These are phyloP conservation scores for Origma solitaria DNA, from an alignment of 2,113 vertebrate species.

Conservation along the genomic window DNA sequence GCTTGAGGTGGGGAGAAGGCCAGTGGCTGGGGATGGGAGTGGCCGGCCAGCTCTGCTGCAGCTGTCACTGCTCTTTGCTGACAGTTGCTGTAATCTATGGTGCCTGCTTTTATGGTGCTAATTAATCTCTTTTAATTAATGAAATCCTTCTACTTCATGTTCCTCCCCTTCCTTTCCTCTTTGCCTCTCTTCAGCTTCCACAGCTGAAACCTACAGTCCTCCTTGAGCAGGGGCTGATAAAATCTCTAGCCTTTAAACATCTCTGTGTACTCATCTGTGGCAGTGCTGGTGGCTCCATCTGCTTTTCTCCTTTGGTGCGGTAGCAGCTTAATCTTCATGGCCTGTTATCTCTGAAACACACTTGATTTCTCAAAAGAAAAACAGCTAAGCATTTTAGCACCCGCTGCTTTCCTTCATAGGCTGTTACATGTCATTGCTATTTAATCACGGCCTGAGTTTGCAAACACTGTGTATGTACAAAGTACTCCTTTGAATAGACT, in stretches of 20 bases:
- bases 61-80: slow-evolving; percentile 77
- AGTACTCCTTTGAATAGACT: neutral
- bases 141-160: slow-evolving; percentile 80
- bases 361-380: slow-evolving; percentile 55
- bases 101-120: slow-evolving; percentile 90
- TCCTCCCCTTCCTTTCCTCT: slow-evolving; percentile 68
- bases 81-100: slow-evolving; percentile 81
- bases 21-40: neutral
- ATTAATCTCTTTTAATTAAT: slow-evolving; percentile 93
- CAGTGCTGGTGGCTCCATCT: slow-evolving; percentile 37
- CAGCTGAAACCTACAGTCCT: neutral
- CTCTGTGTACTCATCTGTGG: slow-evolving; percentile 1
- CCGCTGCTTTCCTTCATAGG: slow-evolving; percentile 33
- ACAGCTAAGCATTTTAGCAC: slow-evolving; percentile 47
- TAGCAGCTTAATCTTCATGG: slow-evolving; percentile 47
- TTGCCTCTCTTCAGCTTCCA: slow-evolving; percentile 21
- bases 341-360: slow-evolving; percentile 51
- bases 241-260: slow-evolving; percentile 40
- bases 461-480: neutral
- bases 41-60: neutral
- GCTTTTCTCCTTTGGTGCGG: slow-evolving; percentile 5
- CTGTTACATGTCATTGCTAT: slow-evolving; percentile 15
- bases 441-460: neutral
- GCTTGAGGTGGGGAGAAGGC: neutral
- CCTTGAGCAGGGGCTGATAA: slow-evolving; percentile 27